Evolutionary conservation across 2,888 invertebrate genomes (phyloP).

Genomic region (Rotaria magnacalcarata): DNA sequence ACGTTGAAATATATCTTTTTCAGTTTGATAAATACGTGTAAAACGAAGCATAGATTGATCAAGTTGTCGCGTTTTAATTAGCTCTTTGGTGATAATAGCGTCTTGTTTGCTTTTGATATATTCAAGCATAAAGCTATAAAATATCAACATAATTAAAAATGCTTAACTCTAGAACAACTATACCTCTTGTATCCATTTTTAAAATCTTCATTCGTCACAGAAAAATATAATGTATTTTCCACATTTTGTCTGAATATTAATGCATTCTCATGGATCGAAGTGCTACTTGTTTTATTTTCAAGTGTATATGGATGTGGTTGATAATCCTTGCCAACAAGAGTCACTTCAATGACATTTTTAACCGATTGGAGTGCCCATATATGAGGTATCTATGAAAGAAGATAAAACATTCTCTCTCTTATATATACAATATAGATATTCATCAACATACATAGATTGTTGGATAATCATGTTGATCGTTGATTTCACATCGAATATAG

Average conservation of each 20-base stretch:
- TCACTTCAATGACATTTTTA: not conserved
- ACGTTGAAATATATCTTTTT: not conserved
- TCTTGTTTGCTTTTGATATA: not conserved
- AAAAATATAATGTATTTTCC: not conserved
- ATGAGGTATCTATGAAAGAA: not conserved
- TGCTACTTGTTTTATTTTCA: not conserved
- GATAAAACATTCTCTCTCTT: not conserved
- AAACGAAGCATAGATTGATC: conserved; percentile 2
- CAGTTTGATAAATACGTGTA: not conserved
- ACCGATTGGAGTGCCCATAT: not conserved
- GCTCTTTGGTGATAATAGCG: not conserved
- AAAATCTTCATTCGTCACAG: not conserved
- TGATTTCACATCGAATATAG: not conserved
- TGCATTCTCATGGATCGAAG: not conserved
- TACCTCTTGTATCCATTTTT: not conserved
- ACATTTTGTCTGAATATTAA: not conserved
- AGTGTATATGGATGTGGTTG: not conserved
- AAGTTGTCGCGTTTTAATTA: not conserved
- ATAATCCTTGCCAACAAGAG: not conserved
- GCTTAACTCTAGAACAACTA: too few relatives aligned
- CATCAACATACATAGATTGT: not conserved
- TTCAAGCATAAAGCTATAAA: not conserved
- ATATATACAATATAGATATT: too few relatives aligned
- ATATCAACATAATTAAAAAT: not conserved
- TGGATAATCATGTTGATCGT: not conserved